Evolutionary conservation across 2,888 invertebrate genomes (phyloP).

Genomic region (Brenthis hecate): DNA sequence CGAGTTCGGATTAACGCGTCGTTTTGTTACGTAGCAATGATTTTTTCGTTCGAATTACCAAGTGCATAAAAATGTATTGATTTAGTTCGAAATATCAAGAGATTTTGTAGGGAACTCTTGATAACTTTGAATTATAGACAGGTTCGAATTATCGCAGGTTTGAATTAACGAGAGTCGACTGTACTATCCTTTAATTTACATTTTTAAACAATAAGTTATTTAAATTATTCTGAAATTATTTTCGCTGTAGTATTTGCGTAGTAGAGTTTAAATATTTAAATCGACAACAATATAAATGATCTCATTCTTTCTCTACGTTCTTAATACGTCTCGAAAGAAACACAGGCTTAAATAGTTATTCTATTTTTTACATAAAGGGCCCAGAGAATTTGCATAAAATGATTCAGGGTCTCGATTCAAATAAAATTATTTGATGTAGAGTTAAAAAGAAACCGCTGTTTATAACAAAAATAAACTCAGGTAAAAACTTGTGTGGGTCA

Average conservation of each 20-base stretch:
- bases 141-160: no score
- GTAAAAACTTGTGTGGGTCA: constrained; percentile 64
- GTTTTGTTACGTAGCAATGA: no score
- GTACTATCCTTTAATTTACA: constrained; percentile 3
- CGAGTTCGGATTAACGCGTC: no score
- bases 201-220: constrained; percentile 7
- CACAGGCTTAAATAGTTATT: background rate
- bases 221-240: background rate
- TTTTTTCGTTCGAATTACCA: no score
- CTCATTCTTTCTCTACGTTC: background rate
- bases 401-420: constrained; percentile 45
- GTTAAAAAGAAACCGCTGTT: constrained; percentile 49
- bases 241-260: background rate
- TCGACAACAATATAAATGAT: no score
- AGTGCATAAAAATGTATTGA: no score
- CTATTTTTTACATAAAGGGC: constrained; percentile 5
- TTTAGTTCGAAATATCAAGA: no score
- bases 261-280: background rate
- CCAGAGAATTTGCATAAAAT: constrained; percentile 31
- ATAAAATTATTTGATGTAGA: constrained; percentile 46
- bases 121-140: no score
- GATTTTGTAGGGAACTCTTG: no score
- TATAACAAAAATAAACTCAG: constrained; percentile 72
- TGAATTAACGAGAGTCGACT: no score
- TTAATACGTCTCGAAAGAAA: background rate